Base-by-base conservation (phyloP, 2,888 invertebrate species). In the Scaptomyza parva region DNA sequence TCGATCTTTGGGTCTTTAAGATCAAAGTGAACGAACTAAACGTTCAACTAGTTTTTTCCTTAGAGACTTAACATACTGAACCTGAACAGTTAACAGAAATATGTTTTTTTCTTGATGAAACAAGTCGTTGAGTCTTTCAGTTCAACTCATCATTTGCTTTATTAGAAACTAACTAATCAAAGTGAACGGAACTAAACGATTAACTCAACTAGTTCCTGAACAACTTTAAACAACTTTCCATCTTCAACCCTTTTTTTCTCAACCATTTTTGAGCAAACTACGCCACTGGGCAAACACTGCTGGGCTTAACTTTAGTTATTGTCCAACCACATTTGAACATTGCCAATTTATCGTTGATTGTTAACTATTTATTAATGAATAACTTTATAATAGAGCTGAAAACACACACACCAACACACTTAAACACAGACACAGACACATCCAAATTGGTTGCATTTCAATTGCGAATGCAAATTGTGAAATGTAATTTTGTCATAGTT, bases 291-390 rank as follows among this genome's bases (percentile, higher is more conserved):
- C 9, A 30, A 37, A n/a, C n/a, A 26, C n/a, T n/a, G n/a, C n/a
- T n/a, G n/a, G 14, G 44, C 18, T 40, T 60, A 40, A 18, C 28
- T 45, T 12, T 6, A n/a, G 33, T 35, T 35, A 5, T 33, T n/a
- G n/a, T n/a, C n/a, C 51, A 71, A 44, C 65, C 66, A 57, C 59
- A 64, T 37, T 58, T 41, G 59, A 55, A 53, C 59, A 69, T 68
- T 83, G 77, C 54, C 88, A 83, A 83, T 83, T 83, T 88, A 83
- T 69, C 70, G 77, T 58, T 77, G 70, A 83, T 88, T 83, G 84
- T 80, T 77, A 83, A 88, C 84, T 80, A 88, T 83, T 86, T 83
- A 83, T 83, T 88, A 86, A 86, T 73, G 70, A 68, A 86, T 79
- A 85, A 76, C 80, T 70, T 70, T 70, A 87, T 86, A 86, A 85